Conservation (phyloP, 2,797 vertebrate genomes). For the Menidia menidia region DNA sequence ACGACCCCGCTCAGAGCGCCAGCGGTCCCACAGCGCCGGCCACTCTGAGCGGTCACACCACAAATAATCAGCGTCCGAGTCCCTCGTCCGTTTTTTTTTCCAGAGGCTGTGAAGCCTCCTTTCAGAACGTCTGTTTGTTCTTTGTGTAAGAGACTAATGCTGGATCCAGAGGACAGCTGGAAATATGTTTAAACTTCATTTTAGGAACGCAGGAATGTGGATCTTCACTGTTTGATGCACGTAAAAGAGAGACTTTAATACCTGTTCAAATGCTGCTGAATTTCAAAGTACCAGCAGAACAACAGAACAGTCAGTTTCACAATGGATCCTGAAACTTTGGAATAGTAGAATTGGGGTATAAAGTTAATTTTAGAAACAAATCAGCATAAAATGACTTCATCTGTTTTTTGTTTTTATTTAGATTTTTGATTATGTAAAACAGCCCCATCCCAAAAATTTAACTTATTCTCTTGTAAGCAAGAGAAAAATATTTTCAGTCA, state of each 20-base stretch:
- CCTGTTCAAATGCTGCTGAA: no score
- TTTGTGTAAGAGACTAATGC: neutral
- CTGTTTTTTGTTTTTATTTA: no score
- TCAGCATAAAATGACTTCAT: no score
- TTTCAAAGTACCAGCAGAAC: no score
- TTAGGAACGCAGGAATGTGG: neutral
- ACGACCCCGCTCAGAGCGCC: slow-evolving; percentile 38
- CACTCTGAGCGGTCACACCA: neutral
- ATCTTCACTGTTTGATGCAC: slow-evolving; percentile 2
- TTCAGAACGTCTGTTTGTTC: slow-evolving; percentile 1
- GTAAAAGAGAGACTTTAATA: neutral
- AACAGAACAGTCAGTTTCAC: no score
- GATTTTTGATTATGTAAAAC: no score
- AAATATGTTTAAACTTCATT: neutral
- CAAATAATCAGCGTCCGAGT: slow-evolving; percentile 9
- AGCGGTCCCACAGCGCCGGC: slow-evolving; percentile 26
- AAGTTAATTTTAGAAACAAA: no score
- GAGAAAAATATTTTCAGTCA: no score
- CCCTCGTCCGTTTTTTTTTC: neutral
- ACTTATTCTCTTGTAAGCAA: no score
- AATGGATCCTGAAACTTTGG: no score
- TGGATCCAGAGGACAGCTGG: neutral
- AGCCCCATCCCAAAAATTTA: no score
- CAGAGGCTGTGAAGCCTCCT: neutral
- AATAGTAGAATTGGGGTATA: no score